A percentile compares a stretch with the other conserved stretches of the same genome.
phyloP scores from a whole-genome alignment of 1,140 invertebrate genomes.

The Camponotus pennsylvanicus region DNA sequence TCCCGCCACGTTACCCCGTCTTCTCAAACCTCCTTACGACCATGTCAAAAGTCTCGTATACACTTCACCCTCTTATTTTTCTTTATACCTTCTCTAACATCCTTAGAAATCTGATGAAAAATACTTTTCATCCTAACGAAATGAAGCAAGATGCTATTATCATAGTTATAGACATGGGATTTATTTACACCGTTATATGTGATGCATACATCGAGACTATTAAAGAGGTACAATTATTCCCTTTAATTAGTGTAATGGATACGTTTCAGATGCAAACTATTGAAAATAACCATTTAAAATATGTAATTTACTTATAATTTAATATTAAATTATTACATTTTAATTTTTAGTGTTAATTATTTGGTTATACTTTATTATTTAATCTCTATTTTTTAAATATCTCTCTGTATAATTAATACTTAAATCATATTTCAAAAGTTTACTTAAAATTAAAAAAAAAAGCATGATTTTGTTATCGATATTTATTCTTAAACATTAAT shows the following conservation, averaged over 20 bases:
- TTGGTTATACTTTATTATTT: background rate
- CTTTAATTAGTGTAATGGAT: background rate
- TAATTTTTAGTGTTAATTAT: background rate
- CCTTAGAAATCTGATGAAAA: background rate
- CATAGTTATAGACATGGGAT: background rate
- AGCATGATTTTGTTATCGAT: background rate
- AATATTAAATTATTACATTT: too few relatives aligned
- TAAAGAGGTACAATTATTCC: background rate
- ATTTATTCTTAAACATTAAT: background rate
- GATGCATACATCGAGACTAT: background rate
- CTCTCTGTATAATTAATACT: background rate
- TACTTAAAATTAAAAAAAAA: background rate
- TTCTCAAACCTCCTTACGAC: slow-evolving; percentile 54
- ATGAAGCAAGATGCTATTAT: background rate
- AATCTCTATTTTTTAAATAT: background rate
- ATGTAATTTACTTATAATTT: too few relatives aligned
- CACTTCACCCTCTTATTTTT: slow-evolving; percentile 49
- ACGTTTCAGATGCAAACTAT: background rate
- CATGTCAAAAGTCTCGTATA: slow-evolving; percentile 67
- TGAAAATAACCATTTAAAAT: too few relatives aligned
- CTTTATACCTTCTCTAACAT: slow-evolving; percentile 22
- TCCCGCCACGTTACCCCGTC: slow-evolving; percentile 52
- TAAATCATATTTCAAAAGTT: background rate
- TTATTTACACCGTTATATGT: background rate
- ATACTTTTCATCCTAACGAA: slow-evolving; percentile 1